Base-by-base conservation (phyloP, 2,797 vertebrate genomes). In the Dromococcyx pavoninus region DNA sequence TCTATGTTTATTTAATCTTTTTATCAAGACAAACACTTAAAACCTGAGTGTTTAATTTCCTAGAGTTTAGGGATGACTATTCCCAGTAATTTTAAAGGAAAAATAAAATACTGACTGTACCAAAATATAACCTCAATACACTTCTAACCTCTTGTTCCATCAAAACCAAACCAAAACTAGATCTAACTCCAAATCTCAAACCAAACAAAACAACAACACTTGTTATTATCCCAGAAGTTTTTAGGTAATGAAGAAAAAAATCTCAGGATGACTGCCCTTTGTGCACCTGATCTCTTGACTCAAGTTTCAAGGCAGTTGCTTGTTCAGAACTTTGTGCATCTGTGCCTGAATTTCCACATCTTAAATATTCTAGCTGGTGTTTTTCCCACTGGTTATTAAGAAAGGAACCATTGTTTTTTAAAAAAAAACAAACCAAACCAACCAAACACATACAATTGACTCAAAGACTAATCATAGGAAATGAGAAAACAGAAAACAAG, bases 271-370 rank as follows among this genome's bases (percentile, higher is more conserved):
- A 95, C 94, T 97, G 84, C 81, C 81, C 96, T 97, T 97, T 92
- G 93, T 91, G 88, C 84, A 65, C 82, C 83, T 96, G 96, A 97
- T 97, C 97, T 97, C 93, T 94, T 97, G 96, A 98, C 96, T 95
- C 93, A 88, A 81, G 88, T 79, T 96, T 97, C 96, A 95, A 88
- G 88, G 88, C 17, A 3, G 79, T 96, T 96, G 94, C 90, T 97
- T 86, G 11, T 91, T 95, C 80, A 96, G 94, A 97, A 98, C 83
- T 97, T 91, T 51, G 60, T 64, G 88, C 72, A 87, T 81, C 94
- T 62, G 71, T 91, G 70, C 46, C 93, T 73, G 78, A 76, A 65
- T 86, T 91, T 89, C 90, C 0, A 18, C 41, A 93, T 89, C 80
- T 96, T 97, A 66, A 97, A 94, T 93, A 96, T 95, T 94, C 78